phyloP scores from a whole-genome alignment of 1,140 invertebrate species.

The Aporrectodea caliginosa region DNA sequence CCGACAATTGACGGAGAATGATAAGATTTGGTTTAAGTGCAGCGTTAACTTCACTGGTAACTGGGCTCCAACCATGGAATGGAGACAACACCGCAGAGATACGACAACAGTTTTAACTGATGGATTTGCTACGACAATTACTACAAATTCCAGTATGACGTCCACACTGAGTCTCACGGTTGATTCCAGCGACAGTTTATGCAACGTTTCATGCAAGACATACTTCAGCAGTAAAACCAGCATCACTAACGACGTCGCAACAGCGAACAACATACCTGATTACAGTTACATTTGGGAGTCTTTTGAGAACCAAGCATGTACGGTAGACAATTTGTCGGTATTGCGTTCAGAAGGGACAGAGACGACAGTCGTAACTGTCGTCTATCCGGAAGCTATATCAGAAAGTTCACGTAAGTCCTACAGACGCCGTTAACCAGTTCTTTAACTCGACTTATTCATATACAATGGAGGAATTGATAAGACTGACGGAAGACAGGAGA shows the following conservation, averaged over 20 bases:
- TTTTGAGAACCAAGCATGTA: too few relatives aligned
- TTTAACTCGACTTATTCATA: too few relatives aligned
- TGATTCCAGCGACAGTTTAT: background rate
- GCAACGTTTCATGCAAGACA: background rate
- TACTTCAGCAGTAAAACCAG: background rate
- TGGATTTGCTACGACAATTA: background rate
- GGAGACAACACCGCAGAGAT: background rate
- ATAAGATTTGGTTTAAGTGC: background rate
- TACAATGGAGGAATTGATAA: too few relatives aligned
- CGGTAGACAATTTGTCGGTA: too few relatives aligned
- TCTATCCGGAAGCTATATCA: too few relatives aligned
- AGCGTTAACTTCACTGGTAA: background rate
- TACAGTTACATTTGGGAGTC: background rate
- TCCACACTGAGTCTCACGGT: background rate
- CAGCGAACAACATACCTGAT: background rate
- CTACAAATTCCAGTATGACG: background rate
- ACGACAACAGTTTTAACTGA: background rate
- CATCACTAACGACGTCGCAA: background rate
- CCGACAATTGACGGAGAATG: background rate
- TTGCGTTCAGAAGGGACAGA: too few relatives aligned
- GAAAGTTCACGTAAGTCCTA: too few relatives aligned
- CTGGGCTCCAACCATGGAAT: background rate
- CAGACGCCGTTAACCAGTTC: too few relatives aligned
- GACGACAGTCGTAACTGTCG: too few relatives aligned
- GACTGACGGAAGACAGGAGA: too few relatives aligned